Base-by-base conservation (phyloP, 2,113 vertebrate genomes). In the Lipophrys pholis region DNA sequence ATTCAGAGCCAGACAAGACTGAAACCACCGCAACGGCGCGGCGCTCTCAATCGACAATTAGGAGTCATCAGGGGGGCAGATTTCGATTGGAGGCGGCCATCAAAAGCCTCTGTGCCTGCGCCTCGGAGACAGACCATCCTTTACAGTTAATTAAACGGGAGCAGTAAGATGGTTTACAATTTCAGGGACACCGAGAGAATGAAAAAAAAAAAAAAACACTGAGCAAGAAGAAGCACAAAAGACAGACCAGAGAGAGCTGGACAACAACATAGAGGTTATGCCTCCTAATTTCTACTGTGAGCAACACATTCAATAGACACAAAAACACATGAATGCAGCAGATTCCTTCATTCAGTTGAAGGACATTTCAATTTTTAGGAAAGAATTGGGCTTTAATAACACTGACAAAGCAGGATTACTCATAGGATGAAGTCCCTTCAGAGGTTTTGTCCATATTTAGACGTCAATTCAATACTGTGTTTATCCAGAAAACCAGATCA, bases 1-100 rank as follows among this genome's bases (percentile, higher is more conserved):
- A 38, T 48, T 67, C 43, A 43, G 46, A 80, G 52, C 65, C 63
- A 78, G 74, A 73, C 69, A 15, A 58, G 68, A 84, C 64, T 61
- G 61, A 81, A 76, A 90, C 79, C 55, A 69, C 58, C 61, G 36
- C 21, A 43, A 2, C 6, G 12, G 46, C 68, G 60, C 6, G 12
- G 46, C 68, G 60, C 71, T 39, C 45, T 8, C 30, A 82, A 69
- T 72, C 50, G 52, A 62, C 63, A 72, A 84, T 81, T 30, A 58
- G 66, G 66, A 67, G 50, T 38, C 10, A 67, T 81, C 79, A 78
- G 45, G 57, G 56, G 8, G n/a, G 10, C 46, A 63, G 66, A 75
- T 58, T 68, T 73, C 36, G 35, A 78, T 42, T 71, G 69, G 61
- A 30, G 21, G 38, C 42, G 16, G 43, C 17, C 40, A 60, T 67